These are phyloP conservation scores for Axinella damicornis DNA, from an alignment of 37 sponge, comb jelly and placozoan species.

Conservation along the genomic window DNA sequence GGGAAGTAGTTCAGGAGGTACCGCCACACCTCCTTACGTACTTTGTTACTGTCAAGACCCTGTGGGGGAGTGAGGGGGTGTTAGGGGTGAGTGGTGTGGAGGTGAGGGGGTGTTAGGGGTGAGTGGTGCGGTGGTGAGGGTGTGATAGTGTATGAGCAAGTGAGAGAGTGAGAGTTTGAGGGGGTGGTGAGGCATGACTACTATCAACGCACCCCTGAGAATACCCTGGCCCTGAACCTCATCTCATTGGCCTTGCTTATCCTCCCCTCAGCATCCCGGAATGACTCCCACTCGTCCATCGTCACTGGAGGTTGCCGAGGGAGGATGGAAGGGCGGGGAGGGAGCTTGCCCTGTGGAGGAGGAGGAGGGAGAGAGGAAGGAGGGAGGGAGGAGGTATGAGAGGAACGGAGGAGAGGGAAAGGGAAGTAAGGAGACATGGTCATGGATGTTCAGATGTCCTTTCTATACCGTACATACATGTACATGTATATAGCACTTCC, in stretches of 20 bases:
- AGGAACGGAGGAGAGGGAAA: too few relatives aligned
- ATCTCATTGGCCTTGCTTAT: conserved; percentile 41
- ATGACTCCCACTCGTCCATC: conserved; percentile 82
- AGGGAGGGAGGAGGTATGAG: too few relatives aligned
- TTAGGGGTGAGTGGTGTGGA: background rate
- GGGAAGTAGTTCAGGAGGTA: conserved; percentile 82
- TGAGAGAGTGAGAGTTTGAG: background rate
- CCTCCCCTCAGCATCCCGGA: conserved; percentile 70
- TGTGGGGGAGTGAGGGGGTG: conserved; percentile 27
- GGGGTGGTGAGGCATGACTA: background rate
- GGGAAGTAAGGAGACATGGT: too few relatives aligned
- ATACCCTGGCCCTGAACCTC: conserved; percentile 75
- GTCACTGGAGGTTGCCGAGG: conserved; percentile 65
- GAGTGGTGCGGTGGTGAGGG: background rate
- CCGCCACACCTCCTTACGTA: conserved; percentile 90
- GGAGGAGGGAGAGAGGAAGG: too few relatives aligned
- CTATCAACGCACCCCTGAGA: conserved; percentile 71
- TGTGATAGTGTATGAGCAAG: background rate
- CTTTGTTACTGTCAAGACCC: conserved; percentile 75
- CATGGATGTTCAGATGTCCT: too few relatives aligned
- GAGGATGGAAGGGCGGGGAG: conserved; percentile 33
- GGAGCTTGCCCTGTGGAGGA: conserved; percentile 52
- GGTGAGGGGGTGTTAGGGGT: background rate
- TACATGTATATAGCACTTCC: too few relatives aligned
- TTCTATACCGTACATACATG: too few relatives aligned